Percentiles rank a stretch among this genome's conserved stretches.
These are phyloP conservation scores for Thermophis baileyi DNA, from an alignment of 2,113 vertebrate genomes.

Conservation along the genomic window DNA sequence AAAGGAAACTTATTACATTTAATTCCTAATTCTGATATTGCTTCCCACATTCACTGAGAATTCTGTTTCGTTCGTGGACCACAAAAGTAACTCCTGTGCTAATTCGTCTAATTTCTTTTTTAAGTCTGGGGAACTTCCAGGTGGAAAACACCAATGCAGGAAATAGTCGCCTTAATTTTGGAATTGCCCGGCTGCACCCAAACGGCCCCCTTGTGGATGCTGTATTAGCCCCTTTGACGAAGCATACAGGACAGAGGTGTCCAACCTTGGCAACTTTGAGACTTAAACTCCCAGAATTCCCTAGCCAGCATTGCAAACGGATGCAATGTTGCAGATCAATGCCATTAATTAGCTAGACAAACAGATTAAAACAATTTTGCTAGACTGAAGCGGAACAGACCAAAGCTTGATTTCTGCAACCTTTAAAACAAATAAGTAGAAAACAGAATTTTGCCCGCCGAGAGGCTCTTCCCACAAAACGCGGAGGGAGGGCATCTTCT, in stretches of 20 bases:
- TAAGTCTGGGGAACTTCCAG: neutral
- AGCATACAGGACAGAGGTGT: fast-evolving
- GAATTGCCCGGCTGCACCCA: neutral
- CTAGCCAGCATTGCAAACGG: neutral
- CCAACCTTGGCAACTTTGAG: neutral
- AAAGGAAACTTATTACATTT: slow-evolving; percentile 34
- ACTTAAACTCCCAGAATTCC: neutral
- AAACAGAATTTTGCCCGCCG: neutral
- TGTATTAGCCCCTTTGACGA: neutral
- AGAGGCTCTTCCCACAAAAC: neutral
- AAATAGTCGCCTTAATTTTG: neutral
- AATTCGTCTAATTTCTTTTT: neutral
- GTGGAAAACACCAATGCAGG: too few species aligned
- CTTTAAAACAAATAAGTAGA: too few species aligned
- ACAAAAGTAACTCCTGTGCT: neutral
- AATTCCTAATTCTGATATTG: neutral
- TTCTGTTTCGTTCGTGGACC: too few species aligned
- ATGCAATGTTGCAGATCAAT: neutral
- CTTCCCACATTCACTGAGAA: neutral
- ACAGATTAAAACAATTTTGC: neutral
- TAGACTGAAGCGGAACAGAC: too few species aligned
- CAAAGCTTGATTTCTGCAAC: neutral
- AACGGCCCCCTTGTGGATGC: neutral
- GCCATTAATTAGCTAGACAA: neutral
- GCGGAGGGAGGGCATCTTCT: neutral